A percentile compares a stretch with the other conserved stretches of the same genome.
Evolutionary conservation across 2,113 vertebrate genomes (phyloP).

Genomic region (Fregata magnificens): DNA sequence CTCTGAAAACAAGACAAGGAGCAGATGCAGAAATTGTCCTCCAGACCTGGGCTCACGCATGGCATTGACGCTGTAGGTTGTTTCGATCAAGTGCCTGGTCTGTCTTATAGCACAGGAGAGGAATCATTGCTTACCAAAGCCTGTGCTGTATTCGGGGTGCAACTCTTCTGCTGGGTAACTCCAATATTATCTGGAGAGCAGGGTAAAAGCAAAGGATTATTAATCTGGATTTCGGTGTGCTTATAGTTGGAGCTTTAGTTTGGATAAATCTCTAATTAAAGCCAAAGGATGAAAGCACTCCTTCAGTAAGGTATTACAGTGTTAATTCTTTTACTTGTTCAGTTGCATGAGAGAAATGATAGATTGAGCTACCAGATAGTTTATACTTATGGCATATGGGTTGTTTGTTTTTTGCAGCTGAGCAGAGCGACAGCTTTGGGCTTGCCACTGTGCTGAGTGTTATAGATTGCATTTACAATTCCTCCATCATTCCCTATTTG

Average conservation of each 20-base stretch:
- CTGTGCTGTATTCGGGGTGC: not conserved
- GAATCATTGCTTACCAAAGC: not conserved
- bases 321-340: constrained; percentile 11
- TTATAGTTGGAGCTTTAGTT: not conserved
- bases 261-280: constrained; percentile 18
- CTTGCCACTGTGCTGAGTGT: constrained; percentile 43
- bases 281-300: not conserved
- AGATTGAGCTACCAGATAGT: constrained; percentile 34
- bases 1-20: not conserved
- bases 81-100: not conserved
- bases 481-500: constrained; percentile 67
- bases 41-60: not conserved
- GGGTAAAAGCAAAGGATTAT: not conserved
- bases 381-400: constrained; percentile 62
- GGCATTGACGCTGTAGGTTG: accelerated
- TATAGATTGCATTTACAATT: constrained; percentile 59
- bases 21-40: not conserved
- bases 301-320: not conserved
- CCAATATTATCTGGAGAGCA: not conserved
- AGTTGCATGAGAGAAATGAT: constrained; percentile 28
- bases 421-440: constrained; percentile 65
- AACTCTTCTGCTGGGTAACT: not conserved
- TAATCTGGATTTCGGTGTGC: not conserved
- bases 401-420: constrained; percentile 69
- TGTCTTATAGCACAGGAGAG: not conserved